Conservation (phyloP, 2,113 vertebrate species). For the Aleadryas rufinucha region DNA sequence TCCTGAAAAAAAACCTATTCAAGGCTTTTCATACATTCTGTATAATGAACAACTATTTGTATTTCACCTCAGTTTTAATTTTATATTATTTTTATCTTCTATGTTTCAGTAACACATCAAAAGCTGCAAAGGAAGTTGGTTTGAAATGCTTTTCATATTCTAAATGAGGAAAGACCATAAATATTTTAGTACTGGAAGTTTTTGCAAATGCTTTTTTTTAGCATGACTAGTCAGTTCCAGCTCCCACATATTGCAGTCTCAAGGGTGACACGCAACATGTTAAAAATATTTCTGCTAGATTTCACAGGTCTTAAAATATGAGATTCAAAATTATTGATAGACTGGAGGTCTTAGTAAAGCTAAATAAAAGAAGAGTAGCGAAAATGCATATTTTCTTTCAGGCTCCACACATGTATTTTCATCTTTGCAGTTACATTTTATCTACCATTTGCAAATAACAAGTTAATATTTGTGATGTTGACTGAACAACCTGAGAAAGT, state of each 20-base stretch:
- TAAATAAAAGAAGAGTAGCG: neutral
- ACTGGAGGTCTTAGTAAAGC: neutral
- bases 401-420: neutral
- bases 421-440: neutral
- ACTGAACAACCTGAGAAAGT: neutral
- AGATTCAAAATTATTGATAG: neutral
- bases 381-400: neutral
- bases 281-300: neutral
- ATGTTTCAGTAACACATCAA: neutral
- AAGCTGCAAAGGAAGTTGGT: neutral
- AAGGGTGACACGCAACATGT: neutral
- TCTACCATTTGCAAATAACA: neutral
- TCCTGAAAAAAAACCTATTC: neutral
- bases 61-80: neutral
- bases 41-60: neutral
- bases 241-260: conserved; percentile 23
- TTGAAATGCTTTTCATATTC: neutral
- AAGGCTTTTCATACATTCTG: neutral
- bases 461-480: neutral
- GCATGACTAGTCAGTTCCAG: neutral
- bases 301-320: neutral
- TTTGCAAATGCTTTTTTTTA: conserved; percentile 23
- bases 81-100: neutral
- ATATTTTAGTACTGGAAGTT: conserved; percentile 46
- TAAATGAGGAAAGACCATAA: conserved; percentile 13